Evolutionary conservation across 1,140 invertebrate genomes (phyloP), one percentile per base, ranked within the genome.

Genomic region (Arctopsyche grandis): DNA sequence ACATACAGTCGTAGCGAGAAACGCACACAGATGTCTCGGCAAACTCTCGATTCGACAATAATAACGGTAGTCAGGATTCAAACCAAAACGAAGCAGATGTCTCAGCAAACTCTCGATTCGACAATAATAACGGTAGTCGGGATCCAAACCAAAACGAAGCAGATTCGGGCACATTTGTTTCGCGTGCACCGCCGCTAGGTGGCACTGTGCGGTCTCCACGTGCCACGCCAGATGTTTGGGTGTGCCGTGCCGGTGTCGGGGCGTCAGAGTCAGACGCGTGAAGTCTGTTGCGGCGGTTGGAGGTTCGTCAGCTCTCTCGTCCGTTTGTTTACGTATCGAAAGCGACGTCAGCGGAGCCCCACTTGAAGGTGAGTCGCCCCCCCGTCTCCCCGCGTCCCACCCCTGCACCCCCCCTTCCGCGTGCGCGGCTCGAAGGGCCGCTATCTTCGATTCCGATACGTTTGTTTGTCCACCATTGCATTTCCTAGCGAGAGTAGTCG

Each of bases 251-350:
- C 22, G 24, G 7, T 66, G 10, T 21, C 10, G 22, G 56, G 16
- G n/a, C n/a, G n/a, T n/a, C n/a, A 9, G 56, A 9, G 10, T 29
- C 63, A 66, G 63, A 66, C 63, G 63, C 26, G 12, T 66, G 0
- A 9, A 22, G 14, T 66, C 63, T 24, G 22, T 22, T 22, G 63
- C 3, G 21, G 63, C 48, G 48, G 1, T 14, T 10, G 63, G 63
- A 12, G 22, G 63, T 19, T 29, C 22, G 63, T 22, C 9, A 5
- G 3, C 22, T 24, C 26, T 10, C 22, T 26, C 63, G 5, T 66
- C 63, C 1, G 63, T 66, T 66, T 66, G 63, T 66, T 66, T 66
- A 66, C 63, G 63, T 66, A 22, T 12, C 14, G 22, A 26, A 19
- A 26, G 1, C 63, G 21, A n/a, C 22, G 9, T 24, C 5, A 22